These are phyloP conservation scores for Platysternon megacephalum DNA, from an alignment of 2,113 vertebrate genomes.

Conservation along the genomic window DNA sequence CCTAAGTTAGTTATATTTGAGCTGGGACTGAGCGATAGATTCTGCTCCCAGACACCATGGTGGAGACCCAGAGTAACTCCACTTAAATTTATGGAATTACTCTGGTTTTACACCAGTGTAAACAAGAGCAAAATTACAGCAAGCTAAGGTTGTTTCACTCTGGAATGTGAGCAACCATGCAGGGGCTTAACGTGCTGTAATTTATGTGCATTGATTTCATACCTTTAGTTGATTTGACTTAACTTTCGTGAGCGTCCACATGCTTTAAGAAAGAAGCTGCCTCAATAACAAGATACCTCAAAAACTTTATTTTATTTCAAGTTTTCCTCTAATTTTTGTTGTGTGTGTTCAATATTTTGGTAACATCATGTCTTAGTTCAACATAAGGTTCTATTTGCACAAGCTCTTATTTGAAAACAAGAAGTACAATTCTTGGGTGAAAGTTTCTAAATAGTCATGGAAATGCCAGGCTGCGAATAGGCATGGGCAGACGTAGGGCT, in stretches of 20 bases:
- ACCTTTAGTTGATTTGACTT: too few relatives aligned
- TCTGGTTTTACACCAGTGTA: background rate
- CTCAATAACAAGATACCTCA: background rate
- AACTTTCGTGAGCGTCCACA: background rate
- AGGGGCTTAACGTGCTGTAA: too few relatives aligned
- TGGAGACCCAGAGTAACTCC: background rate
- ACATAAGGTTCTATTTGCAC: rapidly evolving
- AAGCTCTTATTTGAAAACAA: background rate
- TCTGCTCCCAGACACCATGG: background rate
- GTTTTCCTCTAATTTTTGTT: background rate
- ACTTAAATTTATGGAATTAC: background rate
- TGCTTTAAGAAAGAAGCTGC: background rate
- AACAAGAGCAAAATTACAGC: background rate
- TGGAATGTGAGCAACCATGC: background rate
- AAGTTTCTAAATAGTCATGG: background rate
- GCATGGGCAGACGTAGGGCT: background rate
- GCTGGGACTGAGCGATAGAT: background rate
- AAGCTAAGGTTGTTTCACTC: background rate
- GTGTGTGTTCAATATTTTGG: rapidly evolving
- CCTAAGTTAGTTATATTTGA: background rate
- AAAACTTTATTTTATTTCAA: background rate
- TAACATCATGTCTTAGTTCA: background rate
- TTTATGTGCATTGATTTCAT: too few relatives aligned
- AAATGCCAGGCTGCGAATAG: rapidly evolving
- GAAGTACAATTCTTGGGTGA: background rate